A percentile compares a stretch with the other conserved stretches of the same genome.
These are phyloP conservation scores for Monodelphis domestica DNA, from an alignment of 2,797 vertebrate genomes.

Conservation along the genomic window DNA sequence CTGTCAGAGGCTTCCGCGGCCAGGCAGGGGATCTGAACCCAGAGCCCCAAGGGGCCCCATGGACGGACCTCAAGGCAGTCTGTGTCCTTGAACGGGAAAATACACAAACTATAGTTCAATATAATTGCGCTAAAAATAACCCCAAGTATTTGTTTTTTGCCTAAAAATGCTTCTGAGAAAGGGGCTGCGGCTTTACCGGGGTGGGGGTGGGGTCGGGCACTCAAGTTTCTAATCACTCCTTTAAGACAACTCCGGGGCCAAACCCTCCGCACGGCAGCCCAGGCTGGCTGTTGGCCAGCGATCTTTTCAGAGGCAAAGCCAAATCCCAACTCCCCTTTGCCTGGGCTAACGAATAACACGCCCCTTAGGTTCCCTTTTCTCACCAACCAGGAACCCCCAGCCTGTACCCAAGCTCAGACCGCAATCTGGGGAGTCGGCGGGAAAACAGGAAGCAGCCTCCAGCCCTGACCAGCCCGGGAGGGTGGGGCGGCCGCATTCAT, in stretches of 20 bases:
- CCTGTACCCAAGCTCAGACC: not conserved
- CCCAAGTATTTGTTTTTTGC: not conserved
- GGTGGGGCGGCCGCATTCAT: slow-evolving; percentile 67
- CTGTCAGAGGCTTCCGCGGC: not conserved
- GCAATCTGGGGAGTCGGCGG: slow-evolving; percentile 37
- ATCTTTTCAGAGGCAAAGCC: slow-evolving; percentile 39
- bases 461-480: slow-evolving; percentile 36
- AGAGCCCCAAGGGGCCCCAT: not conserved
- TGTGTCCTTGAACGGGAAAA: not conserved
- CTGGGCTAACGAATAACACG: not conserved
- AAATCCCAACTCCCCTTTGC: not conserved
- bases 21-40: not conserved
- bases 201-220: no score
- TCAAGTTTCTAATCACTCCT: not conserved
- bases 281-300: not conserved
- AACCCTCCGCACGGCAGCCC: not conserved
- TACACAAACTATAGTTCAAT: not conserved
- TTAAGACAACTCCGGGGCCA: not conserved
- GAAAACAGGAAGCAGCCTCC: slow-evolving; percentile 78
- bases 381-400: not conserved
- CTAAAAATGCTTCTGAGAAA: not conserved
- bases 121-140: not conserved
- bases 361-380: slow-evolving; percentile 2
- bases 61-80: not conserved
- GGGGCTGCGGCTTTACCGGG: not conserved